A percentile compares a stretch with the other conserved stretches of the same genome.
These are phyloP conservation scores for Bradypodion ventrale DNA, from an alignment of 2,797 vertebrate species.

Conservation along the genomic window DNA sequence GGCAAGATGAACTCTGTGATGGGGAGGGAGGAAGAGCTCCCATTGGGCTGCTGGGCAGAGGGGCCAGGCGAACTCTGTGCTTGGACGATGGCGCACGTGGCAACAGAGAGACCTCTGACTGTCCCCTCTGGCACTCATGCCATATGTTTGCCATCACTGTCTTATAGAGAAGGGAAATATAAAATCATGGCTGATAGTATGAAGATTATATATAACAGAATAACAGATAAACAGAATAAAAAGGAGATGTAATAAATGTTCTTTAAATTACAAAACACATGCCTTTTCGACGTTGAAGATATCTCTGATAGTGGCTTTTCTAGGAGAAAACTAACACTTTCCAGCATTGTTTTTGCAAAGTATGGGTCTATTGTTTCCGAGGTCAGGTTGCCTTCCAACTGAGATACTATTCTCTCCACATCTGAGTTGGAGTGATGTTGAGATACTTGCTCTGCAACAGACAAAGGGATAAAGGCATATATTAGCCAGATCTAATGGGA, in stretches of 20 bases:
- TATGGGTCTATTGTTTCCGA: slow-evolving; percentile 68
- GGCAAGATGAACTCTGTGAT: too few relatives aligned
- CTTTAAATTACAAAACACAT: slow-evolving; percentile 28
- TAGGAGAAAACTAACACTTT: slow-evolving; percentile 81
- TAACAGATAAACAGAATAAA: slow-evolving; percentile 8
- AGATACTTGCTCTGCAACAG: slow-evolving; percentile 60
- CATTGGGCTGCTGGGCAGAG: too few relatives aligned
- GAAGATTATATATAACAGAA: neutral
- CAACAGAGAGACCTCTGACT: too few relatives aligned
- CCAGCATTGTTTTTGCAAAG: slow-evolving; percentile 74
- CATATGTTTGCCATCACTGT: too few relatives aligned
- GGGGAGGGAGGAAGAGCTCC: too few relatives aligned
- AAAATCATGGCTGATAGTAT: neutral
- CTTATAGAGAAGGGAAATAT: neutral
- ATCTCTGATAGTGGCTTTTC: slow-evolving; percentile 68
- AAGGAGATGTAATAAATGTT: slow-evolving; percentile 9
- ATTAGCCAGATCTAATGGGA: slow-evolving; percentile 13
- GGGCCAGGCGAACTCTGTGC: too few relatives aligned
- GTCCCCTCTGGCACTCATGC: too few relatives aligned
- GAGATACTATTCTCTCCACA: slow-evolving; percentile 71
- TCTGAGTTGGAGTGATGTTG: slow-evolving; percentile 41
- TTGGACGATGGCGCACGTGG: too few relatives aligned
- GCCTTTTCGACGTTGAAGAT: slow-evolving; percentile 84
- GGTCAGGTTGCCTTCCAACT: slow-evolving; percentile 73
- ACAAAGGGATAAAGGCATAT: neutral